Evolutionary conservation across 2,113 vertebrate species (phyloP).

Genomic region (Odocoileus hemionus): DNA sequence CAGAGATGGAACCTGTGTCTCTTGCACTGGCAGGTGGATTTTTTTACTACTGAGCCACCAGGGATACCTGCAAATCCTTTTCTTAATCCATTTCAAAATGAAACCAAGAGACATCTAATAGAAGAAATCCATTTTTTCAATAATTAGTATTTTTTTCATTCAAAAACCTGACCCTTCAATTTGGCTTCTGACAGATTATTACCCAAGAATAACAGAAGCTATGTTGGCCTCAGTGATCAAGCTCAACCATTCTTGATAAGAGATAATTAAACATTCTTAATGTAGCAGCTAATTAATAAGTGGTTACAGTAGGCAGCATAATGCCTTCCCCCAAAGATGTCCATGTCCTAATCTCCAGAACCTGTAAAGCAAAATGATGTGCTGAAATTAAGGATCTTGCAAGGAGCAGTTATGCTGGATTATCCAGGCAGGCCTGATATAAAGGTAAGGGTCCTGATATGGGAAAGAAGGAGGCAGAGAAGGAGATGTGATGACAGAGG

Average conservation of each 20-base stretch:
- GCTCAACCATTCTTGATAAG: not conserved
- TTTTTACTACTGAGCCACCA: not conserved
- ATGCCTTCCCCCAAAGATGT: not conserved
- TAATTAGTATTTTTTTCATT: not conserved
- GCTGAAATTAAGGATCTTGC: not conserved
- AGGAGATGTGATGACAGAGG: not conserved
- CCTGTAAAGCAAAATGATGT: not conserved
- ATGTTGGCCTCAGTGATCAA: not conserved
- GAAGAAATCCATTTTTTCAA: not conserved
- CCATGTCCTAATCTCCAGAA: not conserved
- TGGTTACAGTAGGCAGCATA: not conserved
- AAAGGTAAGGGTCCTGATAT: not conserved
- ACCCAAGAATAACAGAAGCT: not conserved
- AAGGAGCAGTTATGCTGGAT: not conserved
- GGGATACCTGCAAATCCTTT: not conserved
- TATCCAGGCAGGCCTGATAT: not conserved
- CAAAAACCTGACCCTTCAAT: not conserved
- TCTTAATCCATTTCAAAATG: conserved; percentile 21
- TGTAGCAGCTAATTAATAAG: not conserved
- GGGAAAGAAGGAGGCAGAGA: not conserved
- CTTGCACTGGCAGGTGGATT: not conserved
- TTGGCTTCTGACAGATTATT: not conserved
- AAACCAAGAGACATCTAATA: not conserved
- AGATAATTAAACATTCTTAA: not conserved
- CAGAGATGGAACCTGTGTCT: not conserved